Base-by-base conservation (phyloP, 2,113 vertebrate species). In the Tragulus kanchil region DNA sequence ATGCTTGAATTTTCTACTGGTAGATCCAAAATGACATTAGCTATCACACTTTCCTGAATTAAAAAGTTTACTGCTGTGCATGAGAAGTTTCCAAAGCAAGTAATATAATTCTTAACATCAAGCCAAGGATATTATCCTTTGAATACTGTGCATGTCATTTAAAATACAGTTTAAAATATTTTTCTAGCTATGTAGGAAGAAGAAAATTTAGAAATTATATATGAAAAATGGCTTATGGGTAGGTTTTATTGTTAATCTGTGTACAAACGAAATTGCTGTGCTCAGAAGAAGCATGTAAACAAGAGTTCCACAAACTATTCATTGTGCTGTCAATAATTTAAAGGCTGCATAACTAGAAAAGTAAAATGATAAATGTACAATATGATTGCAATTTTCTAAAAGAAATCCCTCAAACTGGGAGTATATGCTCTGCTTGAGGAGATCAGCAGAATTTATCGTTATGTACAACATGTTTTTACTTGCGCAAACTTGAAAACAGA, bases 1-100 rank as follows among this genome's bases (percentile, higher is more conserved):
- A 94, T 94, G 6, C 88, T 95, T 58, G 65, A 56, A 56, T 93
- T 98, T 96, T 90, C 96, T 97, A 25, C 77, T 95, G 69, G 42
- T 94, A 45, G 91, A 79, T 48, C 17, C 10, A 19, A 64, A 94
- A 69, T 89, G 73, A 82, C 62, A 93, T 65, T 94, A 87, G 73
- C 73, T 81, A 56, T 86, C 96, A 13, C 3, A 12, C 78, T 52
- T 84, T 86, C 50, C 14, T 85, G 91, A 95, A 91, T 96, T 89
- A 95, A 84, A 84, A n/a, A 89, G 50, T 42, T 48, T 75, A 91
- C 92, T 50, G 85, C 58, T 94, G 3, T 52, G 8, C 88, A 42
- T 75, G 19, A 64, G 58, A 90, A 16, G 6, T 45, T 81, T 95
- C 85, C 61, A 97, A 94, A 94, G 93, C 52, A 94, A 82, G 92